Evolutionary conservation across 2,797 vertebrate genomes (phyloP).

Genomic region (Spinus olivaceus): DNA sequence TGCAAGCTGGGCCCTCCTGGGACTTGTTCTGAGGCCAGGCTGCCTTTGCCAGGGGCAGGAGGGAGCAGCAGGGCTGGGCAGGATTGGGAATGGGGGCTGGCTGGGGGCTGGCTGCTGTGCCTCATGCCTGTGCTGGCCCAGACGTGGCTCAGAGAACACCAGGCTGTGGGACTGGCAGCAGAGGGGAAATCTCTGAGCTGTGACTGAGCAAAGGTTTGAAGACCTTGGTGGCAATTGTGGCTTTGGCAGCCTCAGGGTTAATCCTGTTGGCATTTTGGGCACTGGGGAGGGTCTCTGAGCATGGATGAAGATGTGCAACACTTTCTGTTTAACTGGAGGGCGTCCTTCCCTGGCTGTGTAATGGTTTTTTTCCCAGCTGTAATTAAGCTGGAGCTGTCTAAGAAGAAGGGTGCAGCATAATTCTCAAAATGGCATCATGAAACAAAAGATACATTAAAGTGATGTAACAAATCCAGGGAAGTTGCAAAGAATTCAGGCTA

Average conservation of each 20-base stretch:
- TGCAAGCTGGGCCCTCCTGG: constrained; percentile 16
- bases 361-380: background rate
- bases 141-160: background rate
- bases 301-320: background rate
- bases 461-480: background rate
- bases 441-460: background rate
- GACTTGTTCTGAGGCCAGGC: constrained; percentile 8
- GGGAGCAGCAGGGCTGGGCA: background rate
- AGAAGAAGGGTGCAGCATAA: background rate
- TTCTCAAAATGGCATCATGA: background rate
- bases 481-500: background rate
- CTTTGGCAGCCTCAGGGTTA: background rate
- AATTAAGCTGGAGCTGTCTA: background rate
- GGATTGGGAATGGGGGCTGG: background rate
- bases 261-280: background rate
- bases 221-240: background rate
- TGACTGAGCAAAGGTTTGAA: background rate
- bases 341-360: accelerated
- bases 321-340: background rate
- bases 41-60: background rate
- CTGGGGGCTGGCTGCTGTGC: background rate
- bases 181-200: background rate
- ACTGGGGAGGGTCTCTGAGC: background rate
- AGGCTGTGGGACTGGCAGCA: background rate
- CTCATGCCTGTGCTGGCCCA: background rate